Conservation (phyloP, 1,140 invertebrate species). For the Tribolium madens region DNA sequence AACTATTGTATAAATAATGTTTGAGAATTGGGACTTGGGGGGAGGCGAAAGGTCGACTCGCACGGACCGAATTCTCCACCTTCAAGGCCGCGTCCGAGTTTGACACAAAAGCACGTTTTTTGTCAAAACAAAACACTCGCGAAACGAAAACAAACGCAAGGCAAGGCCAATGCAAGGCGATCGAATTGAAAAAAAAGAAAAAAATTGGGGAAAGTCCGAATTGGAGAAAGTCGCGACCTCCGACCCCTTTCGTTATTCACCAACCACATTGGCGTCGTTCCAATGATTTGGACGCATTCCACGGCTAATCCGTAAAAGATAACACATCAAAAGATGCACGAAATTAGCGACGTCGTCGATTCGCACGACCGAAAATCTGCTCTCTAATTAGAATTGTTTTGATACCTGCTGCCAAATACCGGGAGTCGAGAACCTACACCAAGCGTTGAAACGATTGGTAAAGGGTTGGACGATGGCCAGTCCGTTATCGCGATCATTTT, state of each 20-base stretch:
- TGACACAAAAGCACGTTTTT: conserved; percentile 10
- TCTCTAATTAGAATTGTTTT: not conserved
- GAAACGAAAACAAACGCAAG: not conserved
- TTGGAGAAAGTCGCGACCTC: too few species aligned
- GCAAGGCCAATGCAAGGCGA: conserved; percentile 1
- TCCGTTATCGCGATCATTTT: not conserved
- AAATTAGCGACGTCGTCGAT: too few species aligned
- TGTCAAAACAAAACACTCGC: not conserved
- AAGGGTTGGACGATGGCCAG: not conserved
- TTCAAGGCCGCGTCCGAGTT: not conserved
- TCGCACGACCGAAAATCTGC: too few species aligned
- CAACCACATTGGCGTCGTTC: too few species aligned
- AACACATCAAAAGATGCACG: not conserved
- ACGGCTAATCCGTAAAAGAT: not conserved
- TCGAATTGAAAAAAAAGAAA: too few species aligned
- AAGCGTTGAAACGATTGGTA: not conserved
- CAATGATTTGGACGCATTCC: too few species aligned
- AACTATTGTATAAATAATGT: not conserved
- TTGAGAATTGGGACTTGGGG: not conserved
- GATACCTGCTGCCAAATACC: not conserved
- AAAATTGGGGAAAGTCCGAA: too few species aligned
- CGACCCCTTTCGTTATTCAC: too few species aligned
- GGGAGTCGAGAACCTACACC: not conserved
- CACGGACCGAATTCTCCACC: conserved; percentile 2
- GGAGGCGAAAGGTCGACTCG: not conserved